These are phyloP conservation scores for Aphrocallistes beatrix DNA, from an alignment of 37 sponge, comb jelly and placozoan species.

Conservation along the genomic window DNA sequence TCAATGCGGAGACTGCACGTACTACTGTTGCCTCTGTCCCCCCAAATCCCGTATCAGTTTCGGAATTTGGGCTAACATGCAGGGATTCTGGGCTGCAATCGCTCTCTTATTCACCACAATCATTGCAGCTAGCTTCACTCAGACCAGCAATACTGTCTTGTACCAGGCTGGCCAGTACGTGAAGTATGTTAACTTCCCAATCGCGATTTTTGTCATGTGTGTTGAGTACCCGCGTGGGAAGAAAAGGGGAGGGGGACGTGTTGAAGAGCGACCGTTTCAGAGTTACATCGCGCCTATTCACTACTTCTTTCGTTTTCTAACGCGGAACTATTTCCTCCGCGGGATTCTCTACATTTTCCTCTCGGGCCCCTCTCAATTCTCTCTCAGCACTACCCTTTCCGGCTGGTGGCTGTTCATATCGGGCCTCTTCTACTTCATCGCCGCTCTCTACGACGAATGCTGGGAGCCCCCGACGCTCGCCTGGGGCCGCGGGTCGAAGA, in stretches of 20 bases:
- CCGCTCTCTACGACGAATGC: not conserved
- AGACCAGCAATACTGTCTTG: not conserved
- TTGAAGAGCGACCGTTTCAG: not conserved
- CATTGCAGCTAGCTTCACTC: not conserved
- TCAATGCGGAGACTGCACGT: conserved; percentile 4
- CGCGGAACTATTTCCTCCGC: not conserved
- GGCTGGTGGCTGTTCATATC: not conserved
- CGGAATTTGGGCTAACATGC: conserved; percentile 15
- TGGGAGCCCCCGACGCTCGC: not conserved
- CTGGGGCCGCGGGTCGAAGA: not conserved
- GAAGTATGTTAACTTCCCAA: not conserved
- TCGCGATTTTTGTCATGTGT: not conserved
- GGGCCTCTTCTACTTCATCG: not conserved
- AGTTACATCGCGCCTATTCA: conserved; percentile 8
- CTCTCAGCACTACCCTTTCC: not conserved
- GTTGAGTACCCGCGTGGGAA: not conserved
- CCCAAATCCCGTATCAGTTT: not conserved
- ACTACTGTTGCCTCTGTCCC: not conserved
- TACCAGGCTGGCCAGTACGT: not conserved
- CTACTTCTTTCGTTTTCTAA: conserved; percentile 9
- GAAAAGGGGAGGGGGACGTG: not conserved
- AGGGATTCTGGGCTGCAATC: not conserved
- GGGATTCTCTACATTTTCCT: not conserved
- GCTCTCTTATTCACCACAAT: not conserved
- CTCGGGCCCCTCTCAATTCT: not conserved